Base-by-base conservation (phyloP, 2,113 vertebrate genomes). In the Gobiocypris rarus region DNA sequence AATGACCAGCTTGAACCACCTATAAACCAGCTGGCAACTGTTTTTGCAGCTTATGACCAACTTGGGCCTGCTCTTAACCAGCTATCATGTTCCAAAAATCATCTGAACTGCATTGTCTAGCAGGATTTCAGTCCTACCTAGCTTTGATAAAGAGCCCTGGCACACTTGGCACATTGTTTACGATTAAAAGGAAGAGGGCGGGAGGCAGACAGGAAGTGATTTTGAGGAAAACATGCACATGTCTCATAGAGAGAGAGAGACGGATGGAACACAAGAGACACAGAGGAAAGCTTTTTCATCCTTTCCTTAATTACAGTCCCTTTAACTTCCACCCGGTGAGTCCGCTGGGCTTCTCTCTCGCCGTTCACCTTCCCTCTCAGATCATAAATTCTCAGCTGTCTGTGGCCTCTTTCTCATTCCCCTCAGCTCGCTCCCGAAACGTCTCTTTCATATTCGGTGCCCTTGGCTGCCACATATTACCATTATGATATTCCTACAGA, bases 291-390 rank as follows among this genome's bases (percentile, higher is more conserved):
- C 26, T 38, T 76, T 84, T 84, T 50, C 59, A 67, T 82, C 34
- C 48, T 84, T 58, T 78, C 48, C 31, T 24, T 86, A 86, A 86
- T 84, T 77, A 84, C 77, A 86, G 56, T 74, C 65, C 71, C 81
- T 70, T 58, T 84, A 84, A 86, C 80, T 86, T 82, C 85, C 69
- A 84, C 41, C 71, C 63, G 19, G 54, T 56, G 80, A 75, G 77
- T 67, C 70, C 77, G 43, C 82, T 75, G 70, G 58, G 54, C 61
- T 59, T 69, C n/a, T 61, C n/a, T 79, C 69, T 54, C 24, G 1
- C 65, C 17, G 31, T 59, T 58, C 31, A 26, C 54, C 11, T 45
- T 76, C 61, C 71, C 50, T 69, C 61, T 52, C 82, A 14, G 54
- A 86, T 79, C 70, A 11, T 86, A 83, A 78, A 83, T 79, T 41